phyloP scores from a whole-genome alignment of 53 echinoderm and acorn worm genomes.

The Patiria pectinifera region DNA sequence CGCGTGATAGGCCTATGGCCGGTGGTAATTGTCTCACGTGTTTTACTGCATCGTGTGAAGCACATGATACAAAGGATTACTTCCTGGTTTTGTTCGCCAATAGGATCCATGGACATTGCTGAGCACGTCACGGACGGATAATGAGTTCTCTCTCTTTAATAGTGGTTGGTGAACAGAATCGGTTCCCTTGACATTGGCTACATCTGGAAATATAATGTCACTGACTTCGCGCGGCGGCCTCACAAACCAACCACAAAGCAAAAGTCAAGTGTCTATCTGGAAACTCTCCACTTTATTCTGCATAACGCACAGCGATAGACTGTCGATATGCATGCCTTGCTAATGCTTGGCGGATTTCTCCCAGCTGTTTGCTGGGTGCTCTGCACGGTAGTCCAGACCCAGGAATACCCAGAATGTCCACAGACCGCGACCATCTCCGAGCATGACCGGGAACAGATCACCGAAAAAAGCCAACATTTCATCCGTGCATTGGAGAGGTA shows the following conservation, averaged over 20 bases:
- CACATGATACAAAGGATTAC: neutral
- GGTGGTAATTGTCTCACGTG: neutral
- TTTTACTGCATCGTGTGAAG: neutral
- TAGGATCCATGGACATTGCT: neutral
- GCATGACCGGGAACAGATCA: neutral
- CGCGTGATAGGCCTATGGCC: neutral
- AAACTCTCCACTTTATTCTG: neutral
- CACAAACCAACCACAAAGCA: neutral
- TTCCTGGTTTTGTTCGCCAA: neutral
- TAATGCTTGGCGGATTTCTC: too few species aligned
- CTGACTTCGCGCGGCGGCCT: neutral
- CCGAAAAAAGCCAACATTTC: neutral
- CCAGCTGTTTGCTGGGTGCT: neutral
- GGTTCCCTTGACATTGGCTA: neutral
- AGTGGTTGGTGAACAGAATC: neutral
- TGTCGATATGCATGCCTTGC: neutral
- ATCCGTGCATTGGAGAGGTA: slow-evolving; percentile 12
- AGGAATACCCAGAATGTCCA: slow-evolving; percentile 22
- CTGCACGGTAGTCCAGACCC: neutral
- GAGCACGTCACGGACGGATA: neutral
- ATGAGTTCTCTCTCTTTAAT: neutral
- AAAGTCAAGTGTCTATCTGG: neutral
- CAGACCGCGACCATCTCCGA: neutral
- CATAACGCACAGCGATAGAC: neutral
- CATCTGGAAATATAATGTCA: neutral